Percentiles rank a stretch among this genome's conserved stretches.
Conservation (phyloP, 1,140 invertebrate genomes). For the Drosophila varians region DNA sequence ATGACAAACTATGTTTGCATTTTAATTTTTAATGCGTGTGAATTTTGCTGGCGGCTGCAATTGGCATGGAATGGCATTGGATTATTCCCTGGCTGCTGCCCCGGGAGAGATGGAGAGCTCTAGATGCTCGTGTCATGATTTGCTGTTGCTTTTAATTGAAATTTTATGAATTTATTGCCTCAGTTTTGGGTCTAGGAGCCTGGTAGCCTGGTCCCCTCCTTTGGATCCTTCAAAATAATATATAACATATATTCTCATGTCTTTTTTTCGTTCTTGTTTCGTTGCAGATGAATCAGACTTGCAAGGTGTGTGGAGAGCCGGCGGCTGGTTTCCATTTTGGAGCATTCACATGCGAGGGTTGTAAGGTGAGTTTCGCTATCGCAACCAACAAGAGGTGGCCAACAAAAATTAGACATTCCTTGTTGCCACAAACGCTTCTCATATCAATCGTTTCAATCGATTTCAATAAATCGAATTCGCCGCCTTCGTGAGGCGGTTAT, state of each 20-base stretch:
- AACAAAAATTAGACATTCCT: constrained; percentile 15
- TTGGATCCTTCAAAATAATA: neutral
- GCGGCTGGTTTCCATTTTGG: constrained; percentile 95
- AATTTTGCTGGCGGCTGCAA: constrained; percentile 72
- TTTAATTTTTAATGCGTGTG: constrained; percentile 83
- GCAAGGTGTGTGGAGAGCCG: constrained; percentile 93
- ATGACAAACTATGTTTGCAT: constrained; percentile 82
- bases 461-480: constrained; percentile 50
- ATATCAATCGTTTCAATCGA: constrained; percentile 45
- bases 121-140: constrained; percentile 79
- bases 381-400: constrained; percentile 3
- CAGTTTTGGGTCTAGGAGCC: constrained; percentile 24
- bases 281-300: constrained; percentile 91
- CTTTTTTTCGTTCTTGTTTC: constrained; percentile 45
- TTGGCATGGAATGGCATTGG: constrained; percentile 11
- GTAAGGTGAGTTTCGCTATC: constrained; percentile 88
- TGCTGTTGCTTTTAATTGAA: constrained; percentile 83
- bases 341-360: constrained; percentile 95
- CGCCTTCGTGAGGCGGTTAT: constrained; percentile 54
- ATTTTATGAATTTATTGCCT: constrained; percentile 83
- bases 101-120: constrained; percentile 38
- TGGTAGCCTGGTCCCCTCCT: too few species aligned
- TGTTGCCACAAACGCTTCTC: neutral
- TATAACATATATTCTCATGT: constrained; percentile 50
- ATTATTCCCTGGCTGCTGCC: neutral